These are phyloP conservation scores for Eleutherodactylus coqui DNA, from an alignment of 2,797 vertebrate species.

Conservation along the genomic window DNA sequence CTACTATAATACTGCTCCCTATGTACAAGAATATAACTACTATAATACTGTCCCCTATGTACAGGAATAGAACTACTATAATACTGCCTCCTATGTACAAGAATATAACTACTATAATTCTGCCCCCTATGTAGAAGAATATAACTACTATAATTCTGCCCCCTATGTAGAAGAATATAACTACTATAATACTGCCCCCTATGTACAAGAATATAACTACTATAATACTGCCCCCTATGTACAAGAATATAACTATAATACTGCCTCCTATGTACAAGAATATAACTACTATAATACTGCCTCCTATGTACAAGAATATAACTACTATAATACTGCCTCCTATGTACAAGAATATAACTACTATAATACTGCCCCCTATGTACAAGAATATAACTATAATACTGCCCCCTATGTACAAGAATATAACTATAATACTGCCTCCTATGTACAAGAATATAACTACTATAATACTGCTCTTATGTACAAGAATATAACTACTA, in stretches of 20 bases:
- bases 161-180: constrained; percentile 3
- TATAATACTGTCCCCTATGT: not conserved
- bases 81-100: not conserved
- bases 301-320: no score
- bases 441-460: constrained; percentile 2
- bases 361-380: not conserved
- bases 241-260: constrained; percentile 8
- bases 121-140: not conserved
- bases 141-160: not conserved
- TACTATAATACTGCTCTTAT: not conserved
- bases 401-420: no score
- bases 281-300: no score
- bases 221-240: constrained; percentile 6
- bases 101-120: constrained; percentile 10
- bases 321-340: no score
- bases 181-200: constrained; percentile 3
- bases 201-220: constrained; percentile 9
- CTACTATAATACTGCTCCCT: not conserved
- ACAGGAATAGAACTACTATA: not conserved
- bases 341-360: not conserved
- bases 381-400: no score
- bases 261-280: not conserved
- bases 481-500: constrained; percentile 3
- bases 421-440: not conserved
- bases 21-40: not conserved